These are phyloP conservation scores for Muscicapa striata DNA, from an alignment of 2,797 vertebrate species.

Conservation along the genomic window DNA sequence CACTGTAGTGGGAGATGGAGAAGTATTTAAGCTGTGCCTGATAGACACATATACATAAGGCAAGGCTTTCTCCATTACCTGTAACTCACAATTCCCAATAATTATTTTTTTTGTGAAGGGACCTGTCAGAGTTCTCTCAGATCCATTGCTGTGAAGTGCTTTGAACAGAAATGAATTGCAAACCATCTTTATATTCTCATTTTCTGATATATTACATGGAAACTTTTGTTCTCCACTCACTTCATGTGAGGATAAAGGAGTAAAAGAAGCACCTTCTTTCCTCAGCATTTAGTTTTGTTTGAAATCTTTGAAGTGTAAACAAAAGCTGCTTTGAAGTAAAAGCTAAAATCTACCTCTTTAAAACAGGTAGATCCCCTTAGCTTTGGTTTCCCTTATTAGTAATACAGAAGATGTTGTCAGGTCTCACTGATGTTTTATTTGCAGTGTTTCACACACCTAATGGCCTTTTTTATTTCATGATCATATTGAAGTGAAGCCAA, in stretches of 20 bases:
- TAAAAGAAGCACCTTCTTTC: not conserved
- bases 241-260: not conserved
- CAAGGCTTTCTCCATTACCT: not conserved
- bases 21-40: not conserved
- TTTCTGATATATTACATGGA: not conserved
- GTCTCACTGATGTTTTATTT: not conserved
- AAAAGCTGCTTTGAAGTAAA: slow-evolving; percentile 25
- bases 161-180: slow-evolving; percentile 4
- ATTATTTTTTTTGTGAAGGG: not conserved
- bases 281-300: not conserved
- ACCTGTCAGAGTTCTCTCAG: not conserved
- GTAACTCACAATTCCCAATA: not conserved
- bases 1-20: not conserved
- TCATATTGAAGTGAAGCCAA: not conserved
- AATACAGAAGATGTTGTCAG: not conserved
- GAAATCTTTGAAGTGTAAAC: slow-evolving; percentile 21
- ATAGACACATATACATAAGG: not conserved
- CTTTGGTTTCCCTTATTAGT: not conserved
- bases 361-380: not conserved
- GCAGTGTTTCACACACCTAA: not conserved
- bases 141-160: not conserved
- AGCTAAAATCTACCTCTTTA: not conserved
- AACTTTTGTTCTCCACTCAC: not conserved
- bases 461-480: not conserved
- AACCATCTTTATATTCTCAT: not conserved